Conservation (phyloP, 2,888 invertebrate genomes). For the Athripsodes cinereus region DNA sequence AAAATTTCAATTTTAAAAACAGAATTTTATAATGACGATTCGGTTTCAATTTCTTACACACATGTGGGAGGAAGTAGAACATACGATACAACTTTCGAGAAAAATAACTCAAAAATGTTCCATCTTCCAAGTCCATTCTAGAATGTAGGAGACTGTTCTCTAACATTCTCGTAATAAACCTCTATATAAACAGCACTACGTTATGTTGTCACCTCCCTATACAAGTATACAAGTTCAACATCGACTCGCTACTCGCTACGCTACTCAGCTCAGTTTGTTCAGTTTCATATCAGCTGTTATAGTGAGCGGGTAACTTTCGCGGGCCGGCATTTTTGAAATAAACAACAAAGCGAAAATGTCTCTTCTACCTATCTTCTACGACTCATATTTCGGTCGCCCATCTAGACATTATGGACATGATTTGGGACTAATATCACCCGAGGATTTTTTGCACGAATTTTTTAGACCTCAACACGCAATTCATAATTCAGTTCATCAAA, state of each 20-base stretch:
- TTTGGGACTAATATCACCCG: constrained; percentile 6
- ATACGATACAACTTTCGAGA: no score
- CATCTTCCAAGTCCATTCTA: no score
- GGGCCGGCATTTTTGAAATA: not conserved
- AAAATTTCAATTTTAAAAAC: no score
- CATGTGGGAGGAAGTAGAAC: no score
- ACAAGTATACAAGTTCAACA: no score
- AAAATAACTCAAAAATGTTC: no score
- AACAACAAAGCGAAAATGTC: constrained; percentile 1
- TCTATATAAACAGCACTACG: no score
- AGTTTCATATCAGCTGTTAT: not conserved
- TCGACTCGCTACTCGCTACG: not conserved
- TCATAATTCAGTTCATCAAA: not conserved
- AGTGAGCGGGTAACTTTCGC: not conserved
- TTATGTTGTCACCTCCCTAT: not conserved
- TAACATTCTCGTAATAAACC: no score
- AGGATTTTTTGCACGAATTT: constrained; percentile 5
- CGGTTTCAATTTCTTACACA: no score
- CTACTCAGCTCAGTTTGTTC: not conserved
- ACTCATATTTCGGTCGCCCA: not conserved
- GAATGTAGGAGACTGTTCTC: no score
- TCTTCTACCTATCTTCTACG: not conserved
- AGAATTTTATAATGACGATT: no score
- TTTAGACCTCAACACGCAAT: not conserved
- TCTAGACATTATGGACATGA: constrained; percentile 4